Evolutionary conservation across 37 sponge, comb jelly and placozoan genomes (phyloP), one percentile per base, ranked within the genome.

Genomic region (Bolinopsis microptera): DNA sequence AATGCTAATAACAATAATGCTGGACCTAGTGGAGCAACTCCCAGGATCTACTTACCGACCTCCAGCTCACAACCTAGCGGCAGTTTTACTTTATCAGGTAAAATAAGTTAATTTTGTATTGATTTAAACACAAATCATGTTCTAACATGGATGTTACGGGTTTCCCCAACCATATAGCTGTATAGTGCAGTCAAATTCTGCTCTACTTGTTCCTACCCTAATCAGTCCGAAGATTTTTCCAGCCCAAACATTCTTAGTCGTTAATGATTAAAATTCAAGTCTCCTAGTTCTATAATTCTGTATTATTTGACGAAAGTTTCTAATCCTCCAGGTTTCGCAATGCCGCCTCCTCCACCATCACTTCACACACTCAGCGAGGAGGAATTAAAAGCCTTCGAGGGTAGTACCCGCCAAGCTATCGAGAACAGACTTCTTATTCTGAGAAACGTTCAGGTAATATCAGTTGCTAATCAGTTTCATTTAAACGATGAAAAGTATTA

Each of bases 381-480:
- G 69, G 95, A 98, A 69, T 94, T 98, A 68, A 30, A 69, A 38
- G 36, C 41, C 39, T 92, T 98, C 76, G 99, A 98, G 90, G 97
- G 97, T 0, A 92, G 93, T 93, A 97, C 96, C 93, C 92, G 99
- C 33, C 88, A 93, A 35, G 96, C 94, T 69, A 95, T 96, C 16
- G 99, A 98, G 77, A 96, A 97, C 18, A 93, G 99, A 25, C 94
- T 98, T 39, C 75, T 92, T 8, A 69, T 98, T 3, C 95, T 98
- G 35, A 94, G 95, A 48, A 96, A 97, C 33, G 92, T 98, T 2
- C 96, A 96, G 95, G 90, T 86, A 72, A 9, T 9, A 61, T 21
- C 68, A 61, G 18, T n/a, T n/a, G n/a, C n/a, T n/a, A n/a, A n/a
- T n/a, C n/a, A n/a, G n/a, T n/a, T n/a, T n/a, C n/a, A n/a, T n/a